Base-by-base conservation (phyloP, 2,797 vertebrate species). In the Glyptemys insculpta region DNA sequence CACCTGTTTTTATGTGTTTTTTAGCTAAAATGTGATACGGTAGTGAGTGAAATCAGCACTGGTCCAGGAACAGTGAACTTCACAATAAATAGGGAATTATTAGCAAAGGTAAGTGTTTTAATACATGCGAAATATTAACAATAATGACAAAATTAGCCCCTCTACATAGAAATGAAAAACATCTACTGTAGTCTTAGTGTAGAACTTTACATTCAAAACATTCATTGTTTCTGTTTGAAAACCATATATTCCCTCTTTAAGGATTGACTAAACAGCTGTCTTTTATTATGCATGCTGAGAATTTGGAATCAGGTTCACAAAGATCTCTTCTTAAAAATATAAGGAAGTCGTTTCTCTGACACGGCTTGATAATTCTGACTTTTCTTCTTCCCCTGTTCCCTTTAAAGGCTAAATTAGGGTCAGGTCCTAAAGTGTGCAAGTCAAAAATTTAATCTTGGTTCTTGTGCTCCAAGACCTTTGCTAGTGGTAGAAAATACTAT, bases 101-200 rank as follows among this genome's bases (percentile, higher is more conserved):
- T 99, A 81, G 98, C 98, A 78, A 98, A 99, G 99, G 99, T 99
- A 93, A 98, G 97, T 97, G 21, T 54, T 9, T 4, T 82, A 54
- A 2, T 82, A 19, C 92, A 94, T 76, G 7, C 87, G 2, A 7
- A 37, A 18, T 41, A 41, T 86, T 76, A 89, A 94, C 18, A 72
- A 31, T 59, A 72, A 85, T 81, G 92, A 81, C 80, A 50, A 62
- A 41, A 29, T 80, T 81, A 23, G 31, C n/a, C 10, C 37, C 18
- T 72, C 31, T 34, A 0, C 79, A 12, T 76, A 34, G 79, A 92
- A 21, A 54, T 44, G 0, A 10, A 16, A 54, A 83, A 65, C 85
- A 47, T 3, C 21, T 87, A 25, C 14, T 81, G 1, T 29, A 88
- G 8, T 37, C 7, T 79, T 83, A 47, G 79, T 54, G 57, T 76